A percentile compares a stretch with the other conserved stretches of the same genome.
phyloP scores from a whole-genome alignment of 2,888 invertebrate genomes.

The Polyommatus iphigenia region DNA sequence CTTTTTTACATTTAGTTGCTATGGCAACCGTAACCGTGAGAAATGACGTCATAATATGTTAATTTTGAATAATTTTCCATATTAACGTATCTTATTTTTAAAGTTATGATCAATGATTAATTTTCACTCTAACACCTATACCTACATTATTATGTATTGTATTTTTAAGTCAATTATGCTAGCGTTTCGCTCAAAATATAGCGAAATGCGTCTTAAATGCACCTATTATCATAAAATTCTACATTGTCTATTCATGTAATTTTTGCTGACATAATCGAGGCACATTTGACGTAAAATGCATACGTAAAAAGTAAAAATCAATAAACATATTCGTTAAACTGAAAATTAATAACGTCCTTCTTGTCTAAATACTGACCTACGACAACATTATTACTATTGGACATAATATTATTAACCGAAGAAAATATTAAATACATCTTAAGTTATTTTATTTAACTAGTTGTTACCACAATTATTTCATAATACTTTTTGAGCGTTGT shows the following conservation, averaged over 20 bases:
- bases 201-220: conserved; percentile 3
- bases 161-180: background rate
- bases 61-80: background rate
- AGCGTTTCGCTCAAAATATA: background rate
- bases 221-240: background rate
- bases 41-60: too few relatives aligned
- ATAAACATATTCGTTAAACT: background rate
- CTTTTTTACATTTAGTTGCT: too few relatives aligned
- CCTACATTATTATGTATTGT: background rate
- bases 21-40: too few relatives aligned
- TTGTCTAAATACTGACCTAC: background rate
- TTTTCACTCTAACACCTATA: background rate
- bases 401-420: too few relatives aligned
- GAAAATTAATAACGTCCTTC: background rate
- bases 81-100: background rate
- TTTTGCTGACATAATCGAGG: background rate
- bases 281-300: background rate
- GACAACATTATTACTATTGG: background rate
- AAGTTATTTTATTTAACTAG: too few relatives aligned
- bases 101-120: background rate
- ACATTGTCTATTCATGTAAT: background rate
- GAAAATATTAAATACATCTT: too few relatives aligned
- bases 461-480: background rate
- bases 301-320: background rate
- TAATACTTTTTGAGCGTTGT: conserved; percentile 14